phyloP scores from a whole-genome alignment of 1,140 invertebrate genomes.

The Cydia strobilella region DNA sequence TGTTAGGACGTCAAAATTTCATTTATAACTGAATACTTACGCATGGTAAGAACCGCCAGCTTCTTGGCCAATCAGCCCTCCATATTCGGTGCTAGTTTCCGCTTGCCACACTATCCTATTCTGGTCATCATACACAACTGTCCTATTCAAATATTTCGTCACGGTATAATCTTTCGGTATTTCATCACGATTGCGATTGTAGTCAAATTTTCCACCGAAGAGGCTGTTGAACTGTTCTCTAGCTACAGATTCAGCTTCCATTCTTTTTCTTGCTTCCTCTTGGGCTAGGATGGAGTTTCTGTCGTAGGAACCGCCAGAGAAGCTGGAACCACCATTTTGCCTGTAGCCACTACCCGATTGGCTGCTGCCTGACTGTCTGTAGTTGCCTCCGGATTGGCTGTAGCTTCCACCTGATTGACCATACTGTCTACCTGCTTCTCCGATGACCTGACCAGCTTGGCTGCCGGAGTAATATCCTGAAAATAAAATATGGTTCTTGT shows the following conservation, averaged over 20 bases:
- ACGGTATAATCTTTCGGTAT: conserved; percentile 40
- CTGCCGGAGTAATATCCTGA: conserved; percentile 17
- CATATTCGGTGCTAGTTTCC: conserved; percentile 70
- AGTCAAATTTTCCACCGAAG: background rate
- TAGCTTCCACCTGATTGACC: conserved; percentile 38
- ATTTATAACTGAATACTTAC: conserved; percentile 50
- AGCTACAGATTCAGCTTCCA: background rate
- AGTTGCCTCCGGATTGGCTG: conserved; percentile 34
- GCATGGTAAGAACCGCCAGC: conserved; percentile 72
- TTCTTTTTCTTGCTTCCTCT: background rate
- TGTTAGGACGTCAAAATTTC: background rate
- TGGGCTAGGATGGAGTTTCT: background rate
- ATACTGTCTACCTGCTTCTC: conserved; percentile 25
- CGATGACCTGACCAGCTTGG: conserved; percentile 37
- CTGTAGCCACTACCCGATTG: conserved; percentile 57
- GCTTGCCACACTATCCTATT: conserved; percentile 66
- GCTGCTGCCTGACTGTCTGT: conserved; percentile 26
- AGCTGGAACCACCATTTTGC: conserved; percentile 30
- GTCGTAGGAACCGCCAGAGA: background rate
- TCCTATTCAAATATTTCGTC: conserved; percentile 58
- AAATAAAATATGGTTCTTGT: background rate
- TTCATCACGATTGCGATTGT: background rate
- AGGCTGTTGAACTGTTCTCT: background rate
- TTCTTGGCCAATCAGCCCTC: conserved; percentile 63
- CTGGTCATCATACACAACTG: conserved; percentile 61